A percentile compares a stretch with the other conserved stretches of the same genome.
These are phyloP conservation scores for Drepanosiphum platanoidis DNA, from an alignment of 2,888 invertebrate genomes.

Conservation along the genomic window DNA sequence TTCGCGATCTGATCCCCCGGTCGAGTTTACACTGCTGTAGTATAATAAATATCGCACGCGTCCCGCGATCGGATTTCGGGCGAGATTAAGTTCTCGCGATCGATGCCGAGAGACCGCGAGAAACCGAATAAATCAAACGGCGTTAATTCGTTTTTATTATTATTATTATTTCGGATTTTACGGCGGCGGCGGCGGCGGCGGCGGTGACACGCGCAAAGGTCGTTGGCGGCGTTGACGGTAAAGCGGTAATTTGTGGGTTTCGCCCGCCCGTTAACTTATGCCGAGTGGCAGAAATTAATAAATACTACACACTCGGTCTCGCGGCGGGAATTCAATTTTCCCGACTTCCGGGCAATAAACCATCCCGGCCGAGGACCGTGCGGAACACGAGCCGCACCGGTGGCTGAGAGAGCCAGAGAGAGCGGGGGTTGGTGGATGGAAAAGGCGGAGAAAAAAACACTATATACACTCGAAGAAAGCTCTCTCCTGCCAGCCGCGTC, in stretches of 20 bases:
- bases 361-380: slow-evolving; percentile 16
- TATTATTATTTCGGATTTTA: neutral
- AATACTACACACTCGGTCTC: slow-evolving; percentile 49
- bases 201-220: slow-evolving; percentile 11
- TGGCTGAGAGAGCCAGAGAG: too few species aligned
- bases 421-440: too few species aligned
- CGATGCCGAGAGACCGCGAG: neutral
- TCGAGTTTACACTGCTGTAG: too few species aligned
- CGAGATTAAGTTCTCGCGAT: neutral
- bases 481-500: neutral
- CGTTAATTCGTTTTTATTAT: neutral
- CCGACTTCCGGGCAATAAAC: slow-evolving; percentile 58
- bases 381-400: neutral
- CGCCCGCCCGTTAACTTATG: slow-evolving; percentile 55
- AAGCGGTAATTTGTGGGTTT: slow-evolving; percentile 59
- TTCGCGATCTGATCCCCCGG: too few species aligned
- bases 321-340: slow-evolving; percentile 61
- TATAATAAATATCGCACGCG: too few species aligned
- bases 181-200: neutral
- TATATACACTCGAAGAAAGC: slow-evolving; percentile 42
- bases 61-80: too few species aligned
- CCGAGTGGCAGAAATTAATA: slow-evolving; percentile 56
- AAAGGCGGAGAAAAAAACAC: slow-evolving; percentile 20
- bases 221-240: neutral
- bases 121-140: slow-evolving; percentile 45